These are phyloP conservation scores for Amorpha juglandis DNA, from an alignment of 2,888 invertebrate genomes.

Conservation along the genomic window DNA sequence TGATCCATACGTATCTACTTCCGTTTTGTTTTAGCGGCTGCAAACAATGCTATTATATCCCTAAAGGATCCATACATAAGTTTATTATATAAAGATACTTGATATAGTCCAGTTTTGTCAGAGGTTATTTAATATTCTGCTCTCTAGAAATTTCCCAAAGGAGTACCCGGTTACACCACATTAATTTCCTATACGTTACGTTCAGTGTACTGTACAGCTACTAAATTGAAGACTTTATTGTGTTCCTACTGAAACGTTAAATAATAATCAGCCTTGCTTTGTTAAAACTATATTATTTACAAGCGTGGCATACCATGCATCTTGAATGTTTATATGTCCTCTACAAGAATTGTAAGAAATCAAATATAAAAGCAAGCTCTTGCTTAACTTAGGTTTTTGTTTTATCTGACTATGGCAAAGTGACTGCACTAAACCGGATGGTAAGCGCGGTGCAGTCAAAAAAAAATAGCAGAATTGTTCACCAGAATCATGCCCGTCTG, in stretches of 20 bases:
- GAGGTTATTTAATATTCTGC: slow-evolving; percentile 14
- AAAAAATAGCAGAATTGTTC: too few relatives aligned
- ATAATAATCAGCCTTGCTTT: not conserved
- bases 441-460: too few relatives aligned
- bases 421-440: too few relatives aligned
- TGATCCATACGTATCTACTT: too few relatives aligned
- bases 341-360: too few relatives aligned
- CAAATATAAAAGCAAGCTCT: too few relatives aligned
- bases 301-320: too few relatives aligned
- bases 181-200: slow-evolving; percentile 25
- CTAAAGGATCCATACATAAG: too few relatives aligned
- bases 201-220: not conserved
- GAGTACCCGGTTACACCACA: not conserved
- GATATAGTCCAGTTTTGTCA: not conserved
- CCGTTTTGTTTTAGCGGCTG: not conserved
- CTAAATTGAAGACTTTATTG: slow-evolving; percentile 15
- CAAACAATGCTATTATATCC: not conserved
- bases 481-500: too few relatives aligned
- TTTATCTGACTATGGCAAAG: too few relatives aligned
- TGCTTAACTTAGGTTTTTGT: too few relatives aligned
- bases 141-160: slow-evolving; percentile 5
- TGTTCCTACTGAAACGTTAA: not conserved
- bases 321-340: too few relatives aligned
- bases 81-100: slow-evolving; percentile 1
- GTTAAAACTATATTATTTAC: not conserved